These are phyloP conservation scores for Stenichneumon culpator DNA, from an alignment of 2,888 invertebrate genomes.

Conservation along the genomic window DNA sequence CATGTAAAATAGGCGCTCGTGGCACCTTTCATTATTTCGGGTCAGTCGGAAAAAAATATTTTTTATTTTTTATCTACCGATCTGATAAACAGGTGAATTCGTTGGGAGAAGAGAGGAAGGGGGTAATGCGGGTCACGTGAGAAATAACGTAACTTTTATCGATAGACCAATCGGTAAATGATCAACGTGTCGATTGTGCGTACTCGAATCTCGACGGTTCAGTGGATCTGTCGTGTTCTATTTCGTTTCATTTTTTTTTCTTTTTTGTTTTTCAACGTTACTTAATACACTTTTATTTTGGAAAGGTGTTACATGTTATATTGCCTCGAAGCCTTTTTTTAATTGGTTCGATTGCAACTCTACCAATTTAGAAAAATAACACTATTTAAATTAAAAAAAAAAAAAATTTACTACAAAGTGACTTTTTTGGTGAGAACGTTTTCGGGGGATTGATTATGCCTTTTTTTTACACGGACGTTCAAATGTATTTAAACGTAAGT, in stretches of 20 bases:
- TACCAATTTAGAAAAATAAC: too few species aligned
- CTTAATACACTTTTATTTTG: too few species aligned
- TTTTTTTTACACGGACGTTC: not conserved
- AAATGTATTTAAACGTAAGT: not conserved
- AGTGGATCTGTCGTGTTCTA: not conserved
- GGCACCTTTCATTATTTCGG: slow-evolving; percentile 2
- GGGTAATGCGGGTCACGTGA: not conserved
- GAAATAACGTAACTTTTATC: not conserved
- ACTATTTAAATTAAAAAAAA: too few species aligned
- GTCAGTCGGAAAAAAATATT: not conserved
- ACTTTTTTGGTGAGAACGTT: too few species aligned
- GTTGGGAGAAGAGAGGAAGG: not conserved
- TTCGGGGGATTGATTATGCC: too few species aligned
- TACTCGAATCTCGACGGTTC: not conserved
- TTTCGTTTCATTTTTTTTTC: not conserved
- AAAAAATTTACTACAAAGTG: too few species aligned
- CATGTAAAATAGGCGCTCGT: not conserved
- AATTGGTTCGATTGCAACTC: too few species aligned
- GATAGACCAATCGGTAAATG: not conserved
- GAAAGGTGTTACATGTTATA: too few species aligned
- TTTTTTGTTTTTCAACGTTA: too few species aligned
- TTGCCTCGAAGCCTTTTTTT: too few species aligned
- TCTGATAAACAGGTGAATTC: not conserved
- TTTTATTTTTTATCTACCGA: not conserved
- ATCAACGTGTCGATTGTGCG: not conserved